A percentile compares a stretch with the other conserved stretches of the same genome.
These are phyloP conservation scores for Nothobranchius kuhntae DNA, from an alignment of 2,113 vertebrate genomes.

Conservation along the genomic window DNA sequence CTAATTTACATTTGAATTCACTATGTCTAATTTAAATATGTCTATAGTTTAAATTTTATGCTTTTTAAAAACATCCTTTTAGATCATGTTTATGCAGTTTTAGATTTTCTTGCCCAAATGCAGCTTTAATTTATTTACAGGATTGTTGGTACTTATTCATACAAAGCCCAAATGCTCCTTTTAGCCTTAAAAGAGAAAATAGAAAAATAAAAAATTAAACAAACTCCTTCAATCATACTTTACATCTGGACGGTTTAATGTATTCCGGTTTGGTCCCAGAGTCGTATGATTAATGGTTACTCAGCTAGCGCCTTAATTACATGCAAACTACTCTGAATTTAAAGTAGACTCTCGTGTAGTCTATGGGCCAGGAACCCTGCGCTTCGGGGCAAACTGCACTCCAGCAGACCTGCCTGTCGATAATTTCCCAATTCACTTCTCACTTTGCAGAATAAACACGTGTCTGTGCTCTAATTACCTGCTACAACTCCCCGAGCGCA, in stretches of 20 bases:
- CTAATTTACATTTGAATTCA: too few relatives aligned
- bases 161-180: too few relatives aligned
- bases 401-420: conserved; percentile 48
- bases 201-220: background rate
- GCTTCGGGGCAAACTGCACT: conserved; percentile 42
- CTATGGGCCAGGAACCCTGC: conserved; percentile 17
- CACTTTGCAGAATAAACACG: conserved; percentile 69
- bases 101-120: too few relatives aligned
- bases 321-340: conserved; percentile 43
- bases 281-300: conserved; percentile 29
- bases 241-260: conserved; percentile 17
- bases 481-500: conserved; percentile 44
- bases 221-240: conserved; percentile 14
- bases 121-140: too few relatives aligned
- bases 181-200: background rate
- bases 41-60: too few relatives aligned
- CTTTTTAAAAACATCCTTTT: too few relatives aligned
- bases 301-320: conserved; percentile 54
- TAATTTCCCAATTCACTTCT: conserved; percentile 68
- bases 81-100: too few relatives aligned
- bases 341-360: conserved; percentile 18
- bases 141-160: too few relatives aligned
- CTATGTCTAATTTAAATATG: too few relatives aligned
- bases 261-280: conserved; percentile 28
- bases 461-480: conserved; percentile 60